Evolutionary conservation across 1,140 invertebrate genomes (phyloP), one percentile per base, ranked within the genome.

Genomic region (Zophobas morio): DNA sequence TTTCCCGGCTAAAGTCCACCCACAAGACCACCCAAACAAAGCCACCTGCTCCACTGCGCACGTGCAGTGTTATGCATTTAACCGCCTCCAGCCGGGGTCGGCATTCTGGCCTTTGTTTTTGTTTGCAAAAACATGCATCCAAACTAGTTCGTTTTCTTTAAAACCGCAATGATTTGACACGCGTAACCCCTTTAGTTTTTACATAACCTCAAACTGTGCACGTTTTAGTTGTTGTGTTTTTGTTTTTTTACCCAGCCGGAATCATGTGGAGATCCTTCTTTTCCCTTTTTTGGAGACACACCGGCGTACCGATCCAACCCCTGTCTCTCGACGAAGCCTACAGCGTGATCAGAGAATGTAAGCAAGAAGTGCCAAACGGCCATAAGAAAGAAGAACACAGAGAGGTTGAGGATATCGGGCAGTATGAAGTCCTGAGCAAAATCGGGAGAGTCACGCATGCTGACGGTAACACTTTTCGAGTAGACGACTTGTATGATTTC

Each of bases 401-500:
- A 20, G 20, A 20, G 32, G 20, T 40, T 5, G 39, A 66, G 6
- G 60, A 66, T 20, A 66, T 66, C 39, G 60, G 39, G 0, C 40
- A 1, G n/a, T 66, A 66, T 66, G 60, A 66, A 6, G 39, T 66
- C 1, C 33, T 32, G n/a, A 42, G 35, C 8, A 66, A 42, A 66
- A 33, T 66, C 6, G 60, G 60, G 5, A 66, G 42, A 32, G 42
- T 66, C 39, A 66, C 60, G 6, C 2, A 74, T 1, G 20, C 35
- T 40, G 2, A 56, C 4, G 73, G 63, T 36, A 36, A 66, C 20
- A 42, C 63, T 5, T 82, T 51, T 75, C 75, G 36, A n/a, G 78
- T 82, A 6, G 81, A 82, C 73, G 42, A 79, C 71, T 47, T 72
- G 1, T 84, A 83, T 74, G 46, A 71, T 74, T 81, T 81, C 57